Evolutionary conservation across 2,888 invertebrate species (phyloP), one percentile per base, ranked within the genome.

Genomic region (Eupithecia insigniata): DNA sequence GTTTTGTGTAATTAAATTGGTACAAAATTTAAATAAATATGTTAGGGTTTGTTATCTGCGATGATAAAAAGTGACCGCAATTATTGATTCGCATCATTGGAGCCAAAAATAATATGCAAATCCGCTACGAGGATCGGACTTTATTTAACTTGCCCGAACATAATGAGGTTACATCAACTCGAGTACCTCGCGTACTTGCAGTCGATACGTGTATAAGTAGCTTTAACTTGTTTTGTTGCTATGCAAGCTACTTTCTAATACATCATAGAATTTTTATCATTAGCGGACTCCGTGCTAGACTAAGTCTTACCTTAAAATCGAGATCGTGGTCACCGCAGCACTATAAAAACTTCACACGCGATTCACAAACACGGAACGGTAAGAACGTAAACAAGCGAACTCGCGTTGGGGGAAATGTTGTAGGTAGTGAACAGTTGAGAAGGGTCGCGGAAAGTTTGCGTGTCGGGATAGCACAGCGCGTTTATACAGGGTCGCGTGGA

Each of bases 221-320:
- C 88, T 89, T 90, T 85, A 90, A 91, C 92, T 92, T 88, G 90
- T 90, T 90, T 87, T 85, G 87, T 89, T 89, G 88, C 90, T 88
- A 91, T 89, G 88, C 88, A 90, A 89, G 87, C 89, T 84, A 92
- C 92, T 92, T 92, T 92, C 92, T 92, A 92, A 92, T 90, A 89
- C 87, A 89, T 88, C 89, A 87, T 87, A 82, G 82, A 83, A 80
- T 81, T 83, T 80, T 82, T 81, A 75, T 77, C 72, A 70, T 72
- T 75, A 72, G 68, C 72, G 62, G 65, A 70, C 70, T 71, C 18
- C 60, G 64, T 72, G 67, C 62, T 46, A 71, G 34, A 71, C 58
- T 67, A 62, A 76, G 74, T 69, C 87, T 89, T 87, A 93, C 93
- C 92, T 91, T 90, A 88, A 85, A 87, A 85, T 86, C 83, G 86